Evolutionary conservation across 2,113 vertebrate genomes (phyloP).

Genomic region (Sclerurus mexicanus): DNA sequence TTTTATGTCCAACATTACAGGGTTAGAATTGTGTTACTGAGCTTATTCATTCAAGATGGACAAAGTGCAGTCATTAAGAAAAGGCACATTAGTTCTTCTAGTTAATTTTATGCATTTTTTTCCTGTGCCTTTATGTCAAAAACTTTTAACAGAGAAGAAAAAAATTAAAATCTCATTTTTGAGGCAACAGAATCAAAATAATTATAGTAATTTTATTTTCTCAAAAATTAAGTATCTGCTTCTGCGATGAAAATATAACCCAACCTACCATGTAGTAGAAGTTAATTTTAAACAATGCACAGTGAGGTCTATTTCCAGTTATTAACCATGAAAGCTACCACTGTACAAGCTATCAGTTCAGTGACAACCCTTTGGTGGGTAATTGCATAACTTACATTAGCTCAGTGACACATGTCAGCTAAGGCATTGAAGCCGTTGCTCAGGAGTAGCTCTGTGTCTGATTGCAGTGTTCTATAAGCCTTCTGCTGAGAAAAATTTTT

Average conservation of each 20-base stretch:
- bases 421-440: background rate
- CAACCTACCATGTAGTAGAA: background rate
- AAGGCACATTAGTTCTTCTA: background rate
- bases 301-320: background rate
- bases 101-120: background rate
- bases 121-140: background rate
- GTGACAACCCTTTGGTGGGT: background rate
- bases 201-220: background rate
- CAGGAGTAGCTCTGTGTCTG: background rate
- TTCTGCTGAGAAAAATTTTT: background rate
- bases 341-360: background rate
- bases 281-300: background rate
- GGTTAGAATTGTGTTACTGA: background rate
- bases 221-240: background rate
- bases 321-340: conserved; percentile 6
- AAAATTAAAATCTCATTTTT: background rate
- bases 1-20: background rate
- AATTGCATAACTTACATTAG: background rate
- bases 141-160: background rate
- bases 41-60: background rate
- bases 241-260: background rate
- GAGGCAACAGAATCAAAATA: background rate
- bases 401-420: background rate
- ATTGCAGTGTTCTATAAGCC: background rate
- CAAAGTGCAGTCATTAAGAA: background rate